phyloP scores from a whole-genome alignment of 2,113 vertebrate genomes.

The Charina bottae region DNA sequence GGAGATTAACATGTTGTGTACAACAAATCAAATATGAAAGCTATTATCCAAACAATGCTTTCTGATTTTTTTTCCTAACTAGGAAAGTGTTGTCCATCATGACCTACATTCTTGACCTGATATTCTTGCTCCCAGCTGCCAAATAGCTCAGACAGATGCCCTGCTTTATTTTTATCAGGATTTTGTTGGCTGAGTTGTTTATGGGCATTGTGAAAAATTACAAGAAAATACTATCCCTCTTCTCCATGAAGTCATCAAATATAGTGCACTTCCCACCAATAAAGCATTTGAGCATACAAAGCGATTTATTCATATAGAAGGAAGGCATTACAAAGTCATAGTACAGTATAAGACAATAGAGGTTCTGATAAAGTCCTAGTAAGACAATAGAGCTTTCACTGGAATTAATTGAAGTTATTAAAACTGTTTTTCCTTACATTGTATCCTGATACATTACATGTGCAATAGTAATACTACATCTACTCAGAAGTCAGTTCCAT shows the following conservation, averaged over 20 bases:
- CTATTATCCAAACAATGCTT: constrained; percentile 6
- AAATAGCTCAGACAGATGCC: constrained; percentile 5
- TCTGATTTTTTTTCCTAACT: neutral
- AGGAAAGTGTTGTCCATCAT: neutral
- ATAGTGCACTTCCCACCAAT: neutral
- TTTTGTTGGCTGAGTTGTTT: constrained; percentile 4
- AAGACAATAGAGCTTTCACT: neutral
- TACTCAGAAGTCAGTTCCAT: neutral
- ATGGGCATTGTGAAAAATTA: neutral
- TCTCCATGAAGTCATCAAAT: neutral
- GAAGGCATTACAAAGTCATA: neutral
- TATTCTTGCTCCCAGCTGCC: constrained; percentile 29
- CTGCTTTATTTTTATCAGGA: neutral
- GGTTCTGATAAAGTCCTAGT: neutral
- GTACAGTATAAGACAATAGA: neutral
- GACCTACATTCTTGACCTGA: constrained; percentile 30
- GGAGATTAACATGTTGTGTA: constrained; percentile 7
- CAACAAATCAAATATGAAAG: neutral
- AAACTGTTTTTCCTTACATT: neutral
- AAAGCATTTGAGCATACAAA: neutral
- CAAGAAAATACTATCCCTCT: neutral
- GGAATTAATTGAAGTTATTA: neutral
- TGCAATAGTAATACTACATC: neutral
- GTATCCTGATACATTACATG: neutral
- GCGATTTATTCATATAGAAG: constrained; percentile 4